Conservation (phyloP, 2,113 vertebrate genomes). For the Calypte anna region DNA sequence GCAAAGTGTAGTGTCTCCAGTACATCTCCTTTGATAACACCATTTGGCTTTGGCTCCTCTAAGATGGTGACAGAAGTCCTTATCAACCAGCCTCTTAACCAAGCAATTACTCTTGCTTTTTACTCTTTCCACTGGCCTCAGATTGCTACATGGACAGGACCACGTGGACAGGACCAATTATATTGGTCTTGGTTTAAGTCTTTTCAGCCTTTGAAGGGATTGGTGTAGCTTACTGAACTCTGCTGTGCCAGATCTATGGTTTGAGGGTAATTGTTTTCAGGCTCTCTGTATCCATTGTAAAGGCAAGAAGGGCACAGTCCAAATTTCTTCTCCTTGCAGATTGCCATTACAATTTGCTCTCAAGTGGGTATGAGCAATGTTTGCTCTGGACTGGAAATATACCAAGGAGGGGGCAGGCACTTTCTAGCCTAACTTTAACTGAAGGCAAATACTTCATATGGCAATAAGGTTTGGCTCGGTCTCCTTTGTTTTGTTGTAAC, state of each 20-base stretch:
- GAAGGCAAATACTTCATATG: slow-evolving; percentile 3
- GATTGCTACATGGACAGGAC: not conserved
- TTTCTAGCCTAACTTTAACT: not conserved
- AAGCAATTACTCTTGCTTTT: not conserved
- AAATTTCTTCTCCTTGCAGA: not conserved
- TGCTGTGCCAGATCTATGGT: not conserved
- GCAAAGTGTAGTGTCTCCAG: not conserved
- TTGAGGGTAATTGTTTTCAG: not conserved
- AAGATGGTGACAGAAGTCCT: not conserved
- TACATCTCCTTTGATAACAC: not conserved
- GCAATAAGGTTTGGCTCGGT: not conserved
- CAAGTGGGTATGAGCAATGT: not conserved
- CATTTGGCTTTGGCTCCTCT: not conserved
- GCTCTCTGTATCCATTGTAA: not conserved
- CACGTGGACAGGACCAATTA: not conserved
- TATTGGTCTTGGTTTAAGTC: not conserved
- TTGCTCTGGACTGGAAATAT: slow-evolving; percentile 7
- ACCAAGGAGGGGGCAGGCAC: not conserved
- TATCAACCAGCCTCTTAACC: not conserved
- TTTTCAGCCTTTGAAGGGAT: not conserved
- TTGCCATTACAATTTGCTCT: not conserved
- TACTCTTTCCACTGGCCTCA: not conserved
- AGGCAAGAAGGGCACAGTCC: not conserved
- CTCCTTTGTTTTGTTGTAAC: slow-evolving; percentile 15
- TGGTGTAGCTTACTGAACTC: not conserved